Conservation (phyloP, 2,113 vertebrate species). For the Craseonycteris thonglongyai region DNA sequence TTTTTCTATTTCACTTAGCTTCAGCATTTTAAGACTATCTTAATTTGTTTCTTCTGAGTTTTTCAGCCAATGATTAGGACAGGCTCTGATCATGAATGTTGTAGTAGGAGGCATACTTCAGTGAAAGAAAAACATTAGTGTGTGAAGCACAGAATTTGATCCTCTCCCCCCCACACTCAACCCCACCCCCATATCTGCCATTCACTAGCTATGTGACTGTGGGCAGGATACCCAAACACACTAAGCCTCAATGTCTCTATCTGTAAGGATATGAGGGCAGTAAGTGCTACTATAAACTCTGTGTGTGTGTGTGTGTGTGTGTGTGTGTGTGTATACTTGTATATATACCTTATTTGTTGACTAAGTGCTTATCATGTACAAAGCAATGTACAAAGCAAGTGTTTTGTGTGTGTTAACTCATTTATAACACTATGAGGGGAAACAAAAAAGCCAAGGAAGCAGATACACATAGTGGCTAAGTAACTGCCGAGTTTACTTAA, state of each 20-base stretch:
- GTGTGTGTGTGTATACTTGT: neutral
- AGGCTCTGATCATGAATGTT: neutral
- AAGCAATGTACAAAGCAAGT: neutral
- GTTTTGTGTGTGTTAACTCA: neutral
- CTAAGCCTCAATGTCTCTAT: neutral
- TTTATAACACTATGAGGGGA: neutral
- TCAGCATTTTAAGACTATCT: neutral
- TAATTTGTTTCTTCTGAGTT: neutral
- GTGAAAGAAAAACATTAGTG: neutral
- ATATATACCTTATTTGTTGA: neutral
- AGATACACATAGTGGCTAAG: neutral
- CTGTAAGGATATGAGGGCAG: neutral
- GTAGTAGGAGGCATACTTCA: fast-evolving
- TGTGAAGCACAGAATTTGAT: neutral
- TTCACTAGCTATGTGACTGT: neutral
- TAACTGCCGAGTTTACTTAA: neutral
- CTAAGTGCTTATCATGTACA: neutral
- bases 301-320: neutral
- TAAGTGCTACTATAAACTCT: neutral
- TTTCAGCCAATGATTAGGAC: neutral
- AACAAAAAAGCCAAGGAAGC: neutral
- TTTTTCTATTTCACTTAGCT: neutral
- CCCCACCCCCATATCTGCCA: neutral
- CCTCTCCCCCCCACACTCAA: fast-evolving
- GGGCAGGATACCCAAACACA: neutral